Percentiles rank a stretch among this genome's conserved stretches.
phyloP scores from a whole-genome alignment of 2,888 invertebrate genomes.

The Hymenopus coronatus region DNA sequence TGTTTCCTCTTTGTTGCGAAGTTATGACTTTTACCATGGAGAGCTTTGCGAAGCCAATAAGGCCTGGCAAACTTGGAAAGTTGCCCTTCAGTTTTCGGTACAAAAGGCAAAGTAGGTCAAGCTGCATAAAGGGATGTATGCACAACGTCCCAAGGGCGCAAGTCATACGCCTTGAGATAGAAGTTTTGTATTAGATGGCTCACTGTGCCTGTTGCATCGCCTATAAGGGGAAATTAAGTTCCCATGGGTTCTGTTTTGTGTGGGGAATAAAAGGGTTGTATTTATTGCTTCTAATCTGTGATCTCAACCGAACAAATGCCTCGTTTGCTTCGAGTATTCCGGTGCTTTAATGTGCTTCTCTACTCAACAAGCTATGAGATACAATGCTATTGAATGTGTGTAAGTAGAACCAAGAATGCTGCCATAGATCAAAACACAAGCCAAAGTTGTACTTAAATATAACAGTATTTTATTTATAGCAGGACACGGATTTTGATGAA shows the following conservation, averaged over 20 bases:
- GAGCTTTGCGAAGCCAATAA: background rate
- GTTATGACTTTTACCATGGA: background rate
- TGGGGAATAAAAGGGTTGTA: background rate
- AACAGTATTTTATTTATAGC: no score
- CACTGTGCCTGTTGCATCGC: background rate
- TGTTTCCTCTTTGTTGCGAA: background rate
- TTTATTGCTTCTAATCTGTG: background rate
- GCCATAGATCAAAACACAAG: no score
- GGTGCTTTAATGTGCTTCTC: no score
- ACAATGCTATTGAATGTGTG: no score
- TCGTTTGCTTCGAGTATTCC: background rate
- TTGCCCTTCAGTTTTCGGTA: background rate
- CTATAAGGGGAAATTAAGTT: background rate
- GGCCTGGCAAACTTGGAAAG: background rate
- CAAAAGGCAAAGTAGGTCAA: background rate
- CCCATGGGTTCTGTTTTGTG: background rate
- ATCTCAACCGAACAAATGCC: background rate
- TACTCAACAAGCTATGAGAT: no score
- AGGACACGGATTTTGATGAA: no score
- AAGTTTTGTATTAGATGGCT: background rate
- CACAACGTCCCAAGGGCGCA: background rate
- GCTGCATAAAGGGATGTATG: background rate
- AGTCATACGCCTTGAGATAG: background rate
- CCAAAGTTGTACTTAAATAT: no score
- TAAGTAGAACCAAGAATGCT: no score